Conservation (phyloP, 2,113 vertebrate genomes). For the Ailurus styani region DNA sequence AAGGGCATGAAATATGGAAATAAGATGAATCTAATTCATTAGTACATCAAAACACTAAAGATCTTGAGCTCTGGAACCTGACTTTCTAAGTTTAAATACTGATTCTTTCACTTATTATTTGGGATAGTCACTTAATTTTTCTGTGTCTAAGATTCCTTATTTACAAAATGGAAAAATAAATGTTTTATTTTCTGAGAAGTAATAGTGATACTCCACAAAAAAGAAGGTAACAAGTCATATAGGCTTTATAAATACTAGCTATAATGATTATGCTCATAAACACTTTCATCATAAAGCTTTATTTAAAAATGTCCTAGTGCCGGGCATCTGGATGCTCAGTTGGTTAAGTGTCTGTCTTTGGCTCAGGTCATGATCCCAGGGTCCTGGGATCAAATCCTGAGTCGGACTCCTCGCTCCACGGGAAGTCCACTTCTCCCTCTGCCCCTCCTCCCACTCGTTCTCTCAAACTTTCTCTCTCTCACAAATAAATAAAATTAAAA, state of each 20-base stretch:
- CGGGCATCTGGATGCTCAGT: neutral
- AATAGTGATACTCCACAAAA: neutral
- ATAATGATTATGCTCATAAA: neutral
- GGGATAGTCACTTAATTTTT: neutral
- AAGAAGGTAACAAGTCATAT: neutral
- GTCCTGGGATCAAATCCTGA: neutral
- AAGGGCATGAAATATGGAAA: neutral
- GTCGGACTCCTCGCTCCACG: accelerated
- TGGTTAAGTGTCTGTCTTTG: neutral
- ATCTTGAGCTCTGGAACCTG: neutral
- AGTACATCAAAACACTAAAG: neutral
- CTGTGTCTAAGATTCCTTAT: neutral
- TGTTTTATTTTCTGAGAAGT: neutral
- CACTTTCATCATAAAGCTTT: neutral
- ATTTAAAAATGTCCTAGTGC: neutral
- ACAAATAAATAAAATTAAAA: neutral
- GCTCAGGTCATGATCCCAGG: neutral
- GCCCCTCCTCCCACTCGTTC: neutral
- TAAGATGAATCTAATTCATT: neutral
- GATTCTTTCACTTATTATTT: neutral
- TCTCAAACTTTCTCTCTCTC: neutral
- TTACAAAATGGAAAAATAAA: neutral
- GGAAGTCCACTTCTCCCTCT: neutral
- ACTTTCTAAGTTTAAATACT: neutral
- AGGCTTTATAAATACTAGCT: neutral